phyloP scores from a whole-genome alignment of 2,888 invertebrate genomes.

The Caenorhabditis sp. region DNA sequence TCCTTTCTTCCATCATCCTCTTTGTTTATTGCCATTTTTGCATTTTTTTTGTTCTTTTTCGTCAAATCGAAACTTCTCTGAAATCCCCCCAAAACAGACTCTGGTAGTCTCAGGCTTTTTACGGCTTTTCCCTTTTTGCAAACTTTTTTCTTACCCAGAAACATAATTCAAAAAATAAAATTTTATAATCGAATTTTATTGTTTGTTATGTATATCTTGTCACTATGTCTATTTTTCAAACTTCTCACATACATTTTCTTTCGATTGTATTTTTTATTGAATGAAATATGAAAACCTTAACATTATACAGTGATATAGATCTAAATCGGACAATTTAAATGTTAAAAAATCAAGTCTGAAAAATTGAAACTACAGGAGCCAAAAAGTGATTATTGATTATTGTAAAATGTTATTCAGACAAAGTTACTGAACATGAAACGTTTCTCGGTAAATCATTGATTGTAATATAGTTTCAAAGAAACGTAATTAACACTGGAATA shows the following conservation, averaged over 20 bases:
- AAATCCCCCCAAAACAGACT: background rate
- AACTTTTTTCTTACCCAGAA: too few relatives aligned
- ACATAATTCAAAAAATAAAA: slow-evolving; percentile 1
- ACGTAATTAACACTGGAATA: too few relatives aligned
- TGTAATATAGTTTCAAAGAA: too few relatives aligned
- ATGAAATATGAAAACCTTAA: background rate
- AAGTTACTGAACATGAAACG: too few relatives aligned
- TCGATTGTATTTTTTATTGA: background rate
- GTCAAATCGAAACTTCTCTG: background rate
- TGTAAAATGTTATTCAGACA: too few relatives aligned
- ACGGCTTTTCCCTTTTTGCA: background rate
- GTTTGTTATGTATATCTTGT: slow-evolving; percentile 4
- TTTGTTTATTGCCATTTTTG: background rate
- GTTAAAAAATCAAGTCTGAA: too few relatives aligned
- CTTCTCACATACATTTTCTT: background rate
- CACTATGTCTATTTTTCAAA: background rate
- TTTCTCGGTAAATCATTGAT: too few relatives aligned
- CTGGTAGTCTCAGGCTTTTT: background rate
- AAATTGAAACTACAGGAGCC: too few relatives aligned
- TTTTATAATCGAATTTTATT: too few relatives aligned
- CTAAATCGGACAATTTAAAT: too few relatives aligned
- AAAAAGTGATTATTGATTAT: too few relatives aligned
- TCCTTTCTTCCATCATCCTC: background rate
- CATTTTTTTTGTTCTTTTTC: background rate
- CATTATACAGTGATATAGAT: too few relatives aligned